Evolutionary conservation across 2,888 invertebrate genomes (phyloP), one percentile per base, ranked within the genome.

Genomic region (Lithophane semibrunnea): DNA sequence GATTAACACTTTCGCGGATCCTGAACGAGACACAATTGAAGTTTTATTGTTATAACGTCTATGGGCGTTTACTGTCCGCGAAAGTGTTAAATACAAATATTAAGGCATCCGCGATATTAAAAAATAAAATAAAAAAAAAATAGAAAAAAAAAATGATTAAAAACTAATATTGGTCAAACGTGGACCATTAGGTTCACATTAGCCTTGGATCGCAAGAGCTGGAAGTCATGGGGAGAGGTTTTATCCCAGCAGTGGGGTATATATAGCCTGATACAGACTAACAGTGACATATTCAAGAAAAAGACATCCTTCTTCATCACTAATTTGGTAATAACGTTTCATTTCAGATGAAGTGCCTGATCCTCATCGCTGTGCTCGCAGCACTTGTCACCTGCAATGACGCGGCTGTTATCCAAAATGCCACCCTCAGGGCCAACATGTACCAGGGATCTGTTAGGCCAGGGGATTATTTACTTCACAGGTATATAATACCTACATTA

Each of bases 401-500:
- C 8, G 79, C 74, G 16, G 79, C 82, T 56, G 83, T 13, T 4
- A 0, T 72, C 2, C 64, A 61, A 37, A 75, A 67, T 49, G 49
- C 13, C 0, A 12, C 5, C 29, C 0, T n/a, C 24, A 82, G 82
- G 13, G 8, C 70, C 1, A 77, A 82, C n/a, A 63, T 80, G 76
- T 61, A 82, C 49, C 80, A 80, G 13, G 80, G 80, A 4, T 8
- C 13, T 12, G 0, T 56, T 18, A 61, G 44, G 37, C 44, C 80
- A 5, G 73, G 77, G 12, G 84, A 84, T 8, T 44, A 65, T 60
- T 21, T 77, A 18, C 65, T 86, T 60, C 67, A 83, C 73, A 85
- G 87, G 37, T 37, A 37, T 37, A 37, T 37, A 29, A 29, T 29
- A 29, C 29, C 29, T 29, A 29, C 29, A 29, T 29, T 29, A 29